phyloP scores from a whole-genome alignment of 1,140 invertebrate genomes.

The Diprion similis region DNA sequence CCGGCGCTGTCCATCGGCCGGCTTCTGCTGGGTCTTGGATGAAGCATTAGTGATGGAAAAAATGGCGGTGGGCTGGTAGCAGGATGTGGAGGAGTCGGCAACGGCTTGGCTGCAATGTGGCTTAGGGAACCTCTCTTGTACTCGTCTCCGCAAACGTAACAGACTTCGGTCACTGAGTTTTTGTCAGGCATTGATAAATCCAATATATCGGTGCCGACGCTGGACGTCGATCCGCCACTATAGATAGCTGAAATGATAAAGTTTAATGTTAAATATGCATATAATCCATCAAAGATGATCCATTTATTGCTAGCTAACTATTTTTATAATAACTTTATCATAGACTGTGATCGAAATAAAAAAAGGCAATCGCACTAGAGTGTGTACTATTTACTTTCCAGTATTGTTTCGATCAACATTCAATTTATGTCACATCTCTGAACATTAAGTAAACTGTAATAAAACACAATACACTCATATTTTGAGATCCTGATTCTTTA shows the following conservation, averaged over 20 bases:
- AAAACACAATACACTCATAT: no score
- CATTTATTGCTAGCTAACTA: background rate
- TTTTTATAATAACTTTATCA: no score
- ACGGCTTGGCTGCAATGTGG: slow-evolving; percentile 68
- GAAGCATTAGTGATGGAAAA: slow-evolving; percentile 84
- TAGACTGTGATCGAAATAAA: no score
- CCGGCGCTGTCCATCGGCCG: slow-evolving; percentile 84
- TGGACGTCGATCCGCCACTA: slow-evolving; percentile 52
- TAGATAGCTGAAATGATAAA: slow-evolving; percentile 47
- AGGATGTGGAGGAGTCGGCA: slow-evolving; percentile 55
- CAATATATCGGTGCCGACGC: slow-evolving; percentile 73
- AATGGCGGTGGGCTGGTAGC: slow-evolving; percentile 69
- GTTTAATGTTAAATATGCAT: background rate
- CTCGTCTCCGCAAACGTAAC: slow-evolving; percentile 89
- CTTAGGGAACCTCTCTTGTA: slow-evolving; percentile 79
- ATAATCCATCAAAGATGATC: background rate
- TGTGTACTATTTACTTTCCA: no score
- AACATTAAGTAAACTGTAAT: no score
- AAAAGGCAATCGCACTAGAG: no score
- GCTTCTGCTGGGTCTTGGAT: slow-evolving; percentile 81
- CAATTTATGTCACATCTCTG: no score
- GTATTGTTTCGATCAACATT: no score
- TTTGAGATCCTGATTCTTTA: no score
- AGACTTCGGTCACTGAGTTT: slow-evolving; percentile 87
- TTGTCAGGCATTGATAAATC: slow-evolving; percentile 91